Conservation (phyloP, 37 sponge, comb jelly and placozoan species). For the Eunapius fragilis region DNA sequence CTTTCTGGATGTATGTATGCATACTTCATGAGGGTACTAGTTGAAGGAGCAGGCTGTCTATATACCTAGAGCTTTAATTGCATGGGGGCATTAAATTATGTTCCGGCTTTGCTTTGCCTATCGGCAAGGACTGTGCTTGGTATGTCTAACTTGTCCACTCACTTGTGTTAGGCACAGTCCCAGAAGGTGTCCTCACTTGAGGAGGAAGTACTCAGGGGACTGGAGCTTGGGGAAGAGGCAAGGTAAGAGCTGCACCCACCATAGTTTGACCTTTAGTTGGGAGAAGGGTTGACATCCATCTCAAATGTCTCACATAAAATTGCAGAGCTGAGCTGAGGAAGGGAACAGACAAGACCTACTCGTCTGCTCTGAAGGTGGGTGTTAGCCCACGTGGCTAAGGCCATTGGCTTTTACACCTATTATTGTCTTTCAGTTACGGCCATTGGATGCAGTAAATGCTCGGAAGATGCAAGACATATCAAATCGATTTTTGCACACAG, state of each 20-base stretch:
- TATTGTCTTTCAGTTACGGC: neutral
- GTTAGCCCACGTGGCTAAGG: neutral
- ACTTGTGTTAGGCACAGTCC: neutral
- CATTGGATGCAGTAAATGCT: neutral
- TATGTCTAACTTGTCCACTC: neutral
- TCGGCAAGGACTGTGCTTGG: no score
- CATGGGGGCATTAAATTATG: no score
- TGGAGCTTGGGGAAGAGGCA: neutral
- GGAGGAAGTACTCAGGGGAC: neutral
- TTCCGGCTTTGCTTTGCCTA: no score
- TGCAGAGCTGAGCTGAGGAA: neutral
- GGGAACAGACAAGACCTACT: neutral
- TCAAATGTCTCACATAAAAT: neutral
- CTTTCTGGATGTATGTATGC: no score
- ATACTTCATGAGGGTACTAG: no score
- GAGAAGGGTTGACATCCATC: neutral
- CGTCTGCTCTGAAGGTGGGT: neutral
- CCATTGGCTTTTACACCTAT: neutral
- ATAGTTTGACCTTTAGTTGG: no score
- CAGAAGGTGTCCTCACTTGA: neutral
- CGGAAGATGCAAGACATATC: neutral
- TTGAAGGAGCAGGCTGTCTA: no score
- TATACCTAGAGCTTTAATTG: no score
- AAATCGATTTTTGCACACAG: neutral
- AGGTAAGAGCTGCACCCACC: neutral